Percentiles rank a stretch among this genome's conserved stretches.
Evolutionary conservation across 2,113 vertebrate species (phyloP).

Genomic region (Sinocyclocheilus grahami): DNA sequence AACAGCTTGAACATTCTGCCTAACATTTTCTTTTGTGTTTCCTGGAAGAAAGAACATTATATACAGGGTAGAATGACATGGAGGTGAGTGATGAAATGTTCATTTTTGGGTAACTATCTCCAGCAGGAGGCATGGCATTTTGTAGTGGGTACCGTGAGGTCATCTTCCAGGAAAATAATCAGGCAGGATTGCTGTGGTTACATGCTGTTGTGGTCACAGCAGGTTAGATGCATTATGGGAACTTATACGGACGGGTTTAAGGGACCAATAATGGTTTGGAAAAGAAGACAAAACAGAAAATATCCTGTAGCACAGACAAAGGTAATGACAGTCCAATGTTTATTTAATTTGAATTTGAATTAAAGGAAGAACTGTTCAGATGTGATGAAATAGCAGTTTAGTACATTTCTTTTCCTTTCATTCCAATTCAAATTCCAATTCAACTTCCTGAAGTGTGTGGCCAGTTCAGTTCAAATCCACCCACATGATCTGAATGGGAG

Average conservation of each 20-base stretch:
- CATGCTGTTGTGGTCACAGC: conserved; percentile 13
- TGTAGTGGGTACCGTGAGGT: not conserved
- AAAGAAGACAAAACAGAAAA: not conserved
- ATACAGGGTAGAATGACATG: not conserved
- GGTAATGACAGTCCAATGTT: not conserved
- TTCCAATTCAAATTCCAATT: too few relatives aligned
- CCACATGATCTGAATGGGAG: not conserved
- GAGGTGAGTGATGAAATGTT: not conserved
- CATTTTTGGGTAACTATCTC: not conserved
- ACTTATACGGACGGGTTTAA: not conserved
- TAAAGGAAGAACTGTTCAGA: too few relatives aligned
- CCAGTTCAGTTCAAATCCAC: not conserved
- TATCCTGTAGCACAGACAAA: not conserved
- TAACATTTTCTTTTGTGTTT: not conserved
- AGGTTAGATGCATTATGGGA: not conserved
- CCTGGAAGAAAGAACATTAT: not conserved
- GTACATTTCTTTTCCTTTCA: too few relatives aligned
- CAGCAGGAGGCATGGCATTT: conserved; percentile 9
- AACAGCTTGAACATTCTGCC: not conserved
- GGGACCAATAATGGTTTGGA: not conserved
- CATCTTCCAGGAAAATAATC: conserved; percentile 2
- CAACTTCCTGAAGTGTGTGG: not conserved
- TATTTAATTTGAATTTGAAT: not conserved
- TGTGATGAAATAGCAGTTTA: too few relatives aligned
- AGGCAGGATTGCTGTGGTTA: not conserved